These are phyloP conservation scores for Heliconius himera DNA, from an alignment of 1,140 invertebrate species.

Conservation along the genomic window DNA sequence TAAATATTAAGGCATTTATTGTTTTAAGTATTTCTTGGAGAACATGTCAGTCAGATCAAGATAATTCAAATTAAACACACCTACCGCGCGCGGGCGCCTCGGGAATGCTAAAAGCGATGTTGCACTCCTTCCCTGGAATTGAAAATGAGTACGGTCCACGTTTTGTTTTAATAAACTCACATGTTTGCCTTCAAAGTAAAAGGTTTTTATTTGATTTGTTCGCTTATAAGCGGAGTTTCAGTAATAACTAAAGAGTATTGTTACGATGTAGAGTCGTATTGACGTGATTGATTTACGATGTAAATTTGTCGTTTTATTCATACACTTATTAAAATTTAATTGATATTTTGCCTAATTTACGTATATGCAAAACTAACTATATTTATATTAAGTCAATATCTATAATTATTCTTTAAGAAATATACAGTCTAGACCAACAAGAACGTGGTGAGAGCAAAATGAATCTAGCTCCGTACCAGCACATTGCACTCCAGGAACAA, in stretches of 20 bases:
- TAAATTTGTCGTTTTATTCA: neutral
- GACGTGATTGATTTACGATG: neutral
- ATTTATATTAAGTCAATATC: slow-evolving; percentile 45
- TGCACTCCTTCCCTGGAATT: slow-evolving; percentile 62
- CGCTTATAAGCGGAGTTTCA: neutral
- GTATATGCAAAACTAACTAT: slow-evolving; percentile 10
- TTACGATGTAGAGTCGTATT: neutral
- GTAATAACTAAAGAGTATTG: neutral
- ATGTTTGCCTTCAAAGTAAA: slow-evolving; percentile 68
- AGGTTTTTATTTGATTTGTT: slow-evolving; percentile 65
- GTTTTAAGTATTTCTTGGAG: slow-evolving; percentile 66
- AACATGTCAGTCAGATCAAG: slow-evolving; percentile 72
- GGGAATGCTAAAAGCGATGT: slow-evolving; percentile 67
- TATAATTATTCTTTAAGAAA: slow-evolving; percentile 64
- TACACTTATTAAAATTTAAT: neutral
- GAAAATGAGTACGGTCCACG: slow-evolving; percentile 65
- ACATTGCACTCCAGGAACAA: slow-evolving; percentile 50
- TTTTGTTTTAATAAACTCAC: slow-evolving; percentile 76
- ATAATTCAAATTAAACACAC: slow-evolving; percentile 79
- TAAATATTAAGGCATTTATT: slow-evolving; percentile 60
- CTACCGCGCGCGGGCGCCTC: slow-evolving; percentile 58
- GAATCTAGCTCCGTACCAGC: slow-evolving; percentile 46
- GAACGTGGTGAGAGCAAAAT: slow-evolving; percentile 72
- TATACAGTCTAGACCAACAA: slow-evolving; percentile 75
- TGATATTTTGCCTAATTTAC: too few relatives aligned